Evolutionary conservation across 1,140 invertebrate species (phyloP).

Genomic region (Charaxes varanes): DNA sequence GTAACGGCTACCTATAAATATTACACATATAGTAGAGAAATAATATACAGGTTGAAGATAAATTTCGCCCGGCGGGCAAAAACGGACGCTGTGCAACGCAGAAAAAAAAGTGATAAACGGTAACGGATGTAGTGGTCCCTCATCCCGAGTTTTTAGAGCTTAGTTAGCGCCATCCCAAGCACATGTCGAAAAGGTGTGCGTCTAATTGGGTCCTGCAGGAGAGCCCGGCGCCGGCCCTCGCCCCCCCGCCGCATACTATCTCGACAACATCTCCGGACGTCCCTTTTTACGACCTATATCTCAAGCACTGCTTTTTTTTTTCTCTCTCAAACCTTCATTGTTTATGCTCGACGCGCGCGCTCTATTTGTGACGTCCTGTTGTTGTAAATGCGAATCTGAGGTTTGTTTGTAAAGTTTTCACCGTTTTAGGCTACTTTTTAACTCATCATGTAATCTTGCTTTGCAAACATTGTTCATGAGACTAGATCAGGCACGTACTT

Average conservation of each 20-base stretch:
- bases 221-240: constrained; percentile 37
- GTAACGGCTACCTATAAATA: not conserved
- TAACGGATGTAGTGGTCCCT: constrained; percentile 56
- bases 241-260: constrained; percentile 62
- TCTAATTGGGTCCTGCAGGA: constrained; percentile 61
- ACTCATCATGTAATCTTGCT: no score
- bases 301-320: constrained; percentile 49
- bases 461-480: no score
- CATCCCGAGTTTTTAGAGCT: constrained; percentile 46
- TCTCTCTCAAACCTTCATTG: constrained; percentile 54
- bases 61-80: constrained; percentile 3
- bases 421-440: no score
- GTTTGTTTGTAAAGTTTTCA: no score
- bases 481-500: no score
- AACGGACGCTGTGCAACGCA: constrained; percentile 7
- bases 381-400: not conserved
- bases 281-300: constrained; percentile 68
- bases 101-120: constrained; percentile 59
- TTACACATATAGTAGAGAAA: no score
- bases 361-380: no score
- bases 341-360: constrained; percentile 42
- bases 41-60: no score
- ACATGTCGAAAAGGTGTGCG: constrained; percentile 70
- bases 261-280: constrained; percentile 70
- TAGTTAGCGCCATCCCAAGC: constrained; percentile 54